These are phyloP conservation scores for Drosophila meridiana DNA, from an alignment of 2,888 invertebrate genomes.

Conservation along the genomic window DNA sequence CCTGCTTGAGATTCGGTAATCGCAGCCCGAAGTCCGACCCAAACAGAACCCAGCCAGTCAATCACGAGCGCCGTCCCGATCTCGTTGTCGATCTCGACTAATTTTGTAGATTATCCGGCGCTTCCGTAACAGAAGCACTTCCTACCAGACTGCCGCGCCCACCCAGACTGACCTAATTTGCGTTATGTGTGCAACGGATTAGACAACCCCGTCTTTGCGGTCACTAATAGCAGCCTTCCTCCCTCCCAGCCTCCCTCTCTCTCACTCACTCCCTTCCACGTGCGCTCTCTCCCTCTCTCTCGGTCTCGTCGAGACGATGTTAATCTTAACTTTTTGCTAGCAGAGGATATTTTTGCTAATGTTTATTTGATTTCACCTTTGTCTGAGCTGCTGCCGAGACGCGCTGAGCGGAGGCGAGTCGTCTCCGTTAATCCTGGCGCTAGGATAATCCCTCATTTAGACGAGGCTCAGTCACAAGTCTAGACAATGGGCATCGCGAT, in stretches of 20 bases:
- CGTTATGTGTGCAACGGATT: conserved; percentile 52
- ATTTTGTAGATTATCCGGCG: conserved; percentile 72
- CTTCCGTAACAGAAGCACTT: conserved; percentile 64
- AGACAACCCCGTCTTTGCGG: conserved; percentile 64
- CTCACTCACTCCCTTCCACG: background rate
- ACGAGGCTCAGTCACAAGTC: conserved; percentile 77
- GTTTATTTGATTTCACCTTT: conserved; percentile 76
- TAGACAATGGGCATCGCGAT: conserved; percentile 74
- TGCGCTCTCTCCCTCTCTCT: background rate
- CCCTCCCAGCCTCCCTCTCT: background rate
- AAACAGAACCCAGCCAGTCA: conserved; percentile 36
- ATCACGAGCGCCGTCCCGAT: conserved; percentile 44
- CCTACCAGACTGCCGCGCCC: conserved; percentile 20
- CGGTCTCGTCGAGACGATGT: conserved; percentile 61
- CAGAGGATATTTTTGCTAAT: conserved; percentile 70
- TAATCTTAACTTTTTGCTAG: conserved; percentile 75
- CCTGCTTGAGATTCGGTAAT: conserved; percentile 46
- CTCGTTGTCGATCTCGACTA: conserved; percentile 53
- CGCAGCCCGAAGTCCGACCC: conserved; percentile 18
- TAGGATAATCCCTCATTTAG: conserved; percentile 79
- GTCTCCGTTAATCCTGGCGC: conserved; percentile 70
- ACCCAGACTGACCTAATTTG: conserved; percentile 69
- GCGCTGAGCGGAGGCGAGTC: conserved; percentile 10
- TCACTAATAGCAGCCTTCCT: conserved; percentile 57
- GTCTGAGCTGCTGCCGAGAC: conserved; percentile 45